Evolutionary conservation across 2,113 vertebrate species (phyloP), one percentile per base, ranked within the genome.

Genomic region (Bujurquina vittata): DNA sequence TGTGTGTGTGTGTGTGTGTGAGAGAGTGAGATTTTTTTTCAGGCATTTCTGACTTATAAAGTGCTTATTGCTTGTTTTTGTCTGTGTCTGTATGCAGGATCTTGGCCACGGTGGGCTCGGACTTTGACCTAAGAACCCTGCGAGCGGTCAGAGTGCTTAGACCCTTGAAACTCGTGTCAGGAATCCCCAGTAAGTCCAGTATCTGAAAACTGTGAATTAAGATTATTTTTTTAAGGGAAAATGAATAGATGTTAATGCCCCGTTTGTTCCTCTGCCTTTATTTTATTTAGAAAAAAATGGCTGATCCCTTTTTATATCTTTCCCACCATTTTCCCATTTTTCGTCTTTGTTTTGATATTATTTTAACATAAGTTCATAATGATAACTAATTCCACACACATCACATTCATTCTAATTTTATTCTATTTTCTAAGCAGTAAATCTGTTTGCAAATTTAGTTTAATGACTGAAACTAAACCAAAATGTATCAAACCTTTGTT

Each of bases 101-200:
- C 89, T 92, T 99, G 55, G 97, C 98, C 59, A 99, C 96, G 0
- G 96, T 98, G 26, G 98, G 98, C 46, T 97, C 98, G 0, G 96
- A 99, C 55, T 99, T 99, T 37, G 98, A 99, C 94, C 96, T 99
- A 85, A 92, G 98, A 65, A 99, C 98, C 0, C 94, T 99, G 87
- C 93, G 98, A 73, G 98, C 98, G 0, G 98, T 99, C 10, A 94
- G 98, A 78, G 98, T 99, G 77, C 87, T 99, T 3, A 94, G 98
- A 80, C 98, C 98, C 2, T 95, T 99, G 85, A 99, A 99, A 84
- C 96, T 99, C 1, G 98, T 99, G 59, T 99, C 98, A 0, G 98
- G 98, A 84, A 99, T 99, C 77, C 98, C 98, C 76, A 99, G 98
- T 99, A 96, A 97, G 98, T 96, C 17, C 65, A 18, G 17, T 9